Base-by-base conservation (phyloP, 2,888 invertebrate species). In the Agrotis segetum region DNA sequence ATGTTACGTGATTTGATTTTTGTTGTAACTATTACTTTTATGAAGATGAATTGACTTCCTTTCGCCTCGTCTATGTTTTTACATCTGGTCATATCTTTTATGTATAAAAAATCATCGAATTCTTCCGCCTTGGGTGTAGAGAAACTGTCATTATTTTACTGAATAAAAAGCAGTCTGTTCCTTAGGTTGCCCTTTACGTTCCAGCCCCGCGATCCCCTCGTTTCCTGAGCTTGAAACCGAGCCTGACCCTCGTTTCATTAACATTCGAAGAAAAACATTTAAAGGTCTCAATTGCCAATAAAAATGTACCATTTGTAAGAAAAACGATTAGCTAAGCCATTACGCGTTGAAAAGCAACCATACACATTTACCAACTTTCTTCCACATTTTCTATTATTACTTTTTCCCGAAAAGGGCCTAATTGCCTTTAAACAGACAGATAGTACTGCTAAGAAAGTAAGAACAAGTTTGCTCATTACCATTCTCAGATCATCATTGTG, bases 391-490 rank as follows among this genome's bases (percentile, higher is more conserved):
- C 14, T 46, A 59, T 70, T 34, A 65, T 52, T 71, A 65, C 61
- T 61, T 53, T 50, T n/a, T 7, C 16, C 40, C 24, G 49, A 56
- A 78, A 59, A 64, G 3, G 17, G 7, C 52, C 40, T 46, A 61
- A 73, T 68, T 40, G 49, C 47, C 67, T 16, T 60, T 60, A 73
- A 69, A 63, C 49, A 60, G 58, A 19, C 60, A 63, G 67, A 69
- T 71, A 78, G 49, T 49, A 50, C 53, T 47, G 49, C 47, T 68
- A 59, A 16, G 46, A 46, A 46, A 46, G 46, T 46, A 16, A 16
- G n/a, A 80, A 65, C 67, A 71, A 84, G 71, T 82, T 72, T 77
- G 74, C 82, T 84, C 79, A 85, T 83, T 85, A 77, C 71, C 73
- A 77, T 78, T 78, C 72, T 77, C 76, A 79, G 82, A 83, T 69